Conservation (phyloP, 2,797 vertebrate genomes). For the Alauda arvensis region DNA sequence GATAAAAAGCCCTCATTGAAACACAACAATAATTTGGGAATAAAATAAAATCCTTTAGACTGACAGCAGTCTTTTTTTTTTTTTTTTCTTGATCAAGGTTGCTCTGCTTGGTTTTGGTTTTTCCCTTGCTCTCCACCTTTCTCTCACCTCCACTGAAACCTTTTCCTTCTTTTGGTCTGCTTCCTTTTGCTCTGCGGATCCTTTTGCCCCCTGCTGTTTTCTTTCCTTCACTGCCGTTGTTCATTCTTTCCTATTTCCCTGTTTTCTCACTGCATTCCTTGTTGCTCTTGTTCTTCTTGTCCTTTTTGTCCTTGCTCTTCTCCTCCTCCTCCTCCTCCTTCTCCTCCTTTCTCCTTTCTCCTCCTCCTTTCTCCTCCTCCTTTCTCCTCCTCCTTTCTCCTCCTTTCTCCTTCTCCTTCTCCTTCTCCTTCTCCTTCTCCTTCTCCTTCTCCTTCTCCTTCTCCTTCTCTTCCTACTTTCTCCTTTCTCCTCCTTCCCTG, state of each 20-base stretch:
- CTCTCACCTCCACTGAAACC: background rate
- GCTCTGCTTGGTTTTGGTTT: background rate
- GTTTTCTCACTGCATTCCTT: background rate
- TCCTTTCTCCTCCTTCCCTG: background rate
- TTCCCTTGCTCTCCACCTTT: background rate
- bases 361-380: background rate
- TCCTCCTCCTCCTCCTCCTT: background rate
- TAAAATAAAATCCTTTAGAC: background rate
- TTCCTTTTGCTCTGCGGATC: background rate
- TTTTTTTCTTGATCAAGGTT: background rate
- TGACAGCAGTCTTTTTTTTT: too few relatives aligned
- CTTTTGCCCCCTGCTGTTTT: background rate
- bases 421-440: background rate
- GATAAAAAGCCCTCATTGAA: background rate
- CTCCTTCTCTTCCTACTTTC: background rate
- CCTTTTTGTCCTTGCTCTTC: background rate
- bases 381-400: accelerated
- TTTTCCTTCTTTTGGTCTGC: background rate
- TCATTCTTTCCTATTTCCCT: background rate
- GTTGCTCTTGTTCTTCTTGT: background rate
- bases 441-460: background rate
- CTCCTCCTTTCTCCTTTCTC: accelerated
- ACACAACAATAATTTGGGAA: background rate
- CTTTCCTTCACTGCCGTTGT: background rate
- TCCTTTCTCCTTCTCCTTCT: accelerated